Evolutionary conservation across 2,113 vertebrate genomes (phyloP).

Genomic region (Sialia sialis): DNA sequence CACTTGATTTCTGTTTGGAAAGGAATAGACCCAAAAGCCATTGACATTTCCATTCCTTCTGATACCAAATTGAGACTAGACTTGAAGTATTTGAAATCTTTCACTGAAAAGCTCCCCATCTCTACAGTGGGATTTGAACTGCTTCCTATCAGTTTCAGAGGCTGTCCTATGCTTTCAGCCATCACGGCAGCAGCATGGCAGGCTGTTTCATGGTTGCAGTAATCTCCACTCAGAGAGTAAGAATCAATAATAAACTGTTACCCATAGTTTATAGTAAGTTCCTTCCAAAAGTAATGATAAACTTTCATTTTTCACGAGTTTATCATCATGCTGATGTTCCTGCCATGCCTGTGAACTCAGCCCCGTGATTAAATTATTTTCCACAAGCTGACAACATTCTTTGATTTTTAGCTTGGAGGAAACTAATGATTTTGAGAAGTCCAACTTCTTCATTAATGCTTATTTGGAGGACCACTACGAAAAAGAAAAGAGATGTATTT

Average conservation of each 20-base stretch:
- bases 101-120: neutral
- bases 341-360: neutral
- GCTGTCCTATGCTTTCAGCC: neutral
- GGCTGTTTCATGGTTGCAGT: neutral
- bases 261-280: neutral
- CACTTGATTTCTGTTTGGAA: neutral
- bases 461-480: neutral
- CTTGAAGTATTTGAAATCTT: neutral
- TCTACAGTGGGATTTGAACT: neutral
- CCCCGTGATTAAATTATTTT: neutral
- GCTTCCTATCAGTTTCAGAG: neutral
- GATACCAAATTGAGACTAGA: neutral
- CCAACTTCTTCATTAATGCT: neutral
- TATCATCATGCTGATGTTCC: neutral
- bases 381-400: neutral
- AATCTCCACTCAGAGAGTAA: neutral
- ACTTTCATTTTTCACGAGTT: neutral
- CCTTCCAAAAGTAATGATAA: neutral
- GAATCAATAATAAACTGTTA: neutral
- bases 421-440: neutral
- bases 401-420: neutral
- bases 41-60: neutral
- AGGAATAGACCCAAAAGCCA: neutral
- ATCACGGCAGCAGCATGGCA: neutral
- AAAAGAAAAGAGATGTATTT: neutral